Base-by-base conservation (phyloP, 2,888 invertebrate species). In the Neoaliturus tenellus region DNA sequence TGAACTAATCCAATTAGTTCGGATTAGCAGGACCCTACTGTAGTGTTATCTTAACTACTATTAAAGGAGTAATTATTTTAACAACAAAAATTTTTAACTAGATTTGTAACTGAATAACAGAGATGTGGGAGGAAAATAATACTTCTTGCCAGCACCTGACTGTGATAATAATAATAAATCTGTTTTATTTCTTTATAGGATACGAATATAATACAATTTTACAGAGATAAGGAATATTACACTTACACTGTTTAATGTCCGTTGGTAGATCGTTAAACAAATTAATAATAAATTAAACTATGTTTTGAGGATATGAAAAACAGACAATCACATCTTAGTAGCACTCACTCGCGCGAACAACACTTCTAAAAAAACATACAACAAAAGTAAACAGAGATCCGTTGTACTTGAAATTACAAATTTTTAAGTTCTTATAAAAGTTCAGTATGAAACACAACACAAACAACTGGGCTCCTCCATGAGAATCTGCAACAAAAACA, bases 341-440 rank as follows among this genome's bases (percentile, higher is more conserved):
- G 71, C 71, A 71, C 71, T 71, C 71, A 71, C 71, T 71, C 71
- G 71, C 71, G 71, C 71, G 23, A n/a, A 71, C 31, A 31, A 67
- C 67, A 71, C 71, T 71, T 71, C 71, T 71, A 71, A 71, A 71
- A 58, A 67, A 71, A 71, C 41, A 71, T 71, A 71, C 71, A 71
- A 71, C 71, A 71, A 71, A 71, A 71, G 41, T n/a, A 71, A 71
- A 71, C 71, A 71, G 71, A 71, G 71, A 71, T 71, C 71, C 71
- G 41, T 71, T 71, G 71, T 71, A 71, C 71, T 71, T 71, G 71
- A 71, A 71, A 71, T 71, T 71, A 71, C 71, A 71, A 71, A 71
- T 71, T 71, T 71, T 39, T 41, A 71, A 71, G 33, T 33, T 39
- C 17, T 71, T 71, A 71, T 39, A 71, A 71, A 71, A 71, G 71